These are phyloP conservation scores for Drosophila trapezifrons DNA, from an alignment of 1,140 invertebrate genomes.

Conservation along the genomic window DNA sequence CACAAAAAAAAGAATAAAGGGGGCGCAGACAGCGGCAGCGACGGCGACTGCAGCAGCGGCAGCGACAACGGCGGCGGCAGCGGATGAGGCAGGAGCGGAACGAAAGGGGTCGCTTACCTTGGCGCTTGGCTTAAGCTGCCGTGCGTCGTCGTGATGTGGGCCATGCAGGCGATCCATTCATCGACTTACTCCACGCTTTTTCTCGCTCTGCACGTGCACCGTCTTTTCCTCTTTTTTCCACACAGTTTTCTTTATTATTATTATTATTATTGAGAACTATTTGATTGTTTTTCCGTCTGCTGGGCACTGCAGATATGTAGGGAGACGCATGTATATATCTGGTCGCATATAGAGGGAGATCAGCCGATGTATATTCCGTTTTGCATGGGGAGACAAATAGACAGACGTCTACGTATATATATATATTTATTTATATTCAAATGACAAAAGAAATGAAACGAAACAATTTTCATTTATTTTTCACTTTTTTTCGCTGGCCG, in stretches of 20 bases:
- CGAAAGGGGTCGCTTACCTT: conserved; percentile 65
- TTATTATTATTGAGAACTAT: conserved; percentile 8
- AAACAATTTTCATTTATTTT: conserved; percentile 74
- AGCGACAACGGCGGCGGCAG: not conserved
- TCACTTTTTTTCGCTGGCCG: conserved; percentile 40
- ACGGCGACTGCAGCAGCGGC: not conserved
- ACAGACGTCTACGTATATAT: conserved; percentile 72
- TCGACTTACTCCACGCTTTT: conserved; percentile 59
- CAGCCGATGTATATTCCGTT: conserved; percentile 50
- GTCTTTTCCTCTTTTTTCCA: not conserved
- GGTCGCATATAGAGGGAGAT: conserved; percentile 20
- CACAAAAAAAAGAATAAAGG: not conserved
- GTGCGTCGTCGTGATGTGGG: conserved; percentile 81
- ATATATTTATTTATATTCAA: conserved; percentile 81
- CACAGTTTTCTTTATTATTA: not conserved
- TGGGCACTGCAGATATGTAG: not conserved
- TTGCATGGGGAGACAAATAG: conserved; percentile 57
- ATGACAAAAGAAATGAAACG: conserved; percentile 81
- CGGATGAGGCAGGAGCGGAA: not conserved
- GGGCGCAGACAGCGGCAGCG: conserved; percentile 18
- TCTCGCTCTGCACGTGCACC: conserved; percentile 18
- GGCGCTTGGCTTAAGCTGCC: conserved; percentile 84
- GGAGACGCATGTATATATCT: too few species aligned
- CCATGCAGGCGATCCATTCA: conserved; percentile 83
- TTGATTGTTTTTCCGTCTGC: conserved; percentile 19